Percentiles rank a stretch among this genome's conserved stretches.
phyloP scores from a whole-genome alignment of 2,113 vertebrate species.

The Sander lucioperca region DNA sequence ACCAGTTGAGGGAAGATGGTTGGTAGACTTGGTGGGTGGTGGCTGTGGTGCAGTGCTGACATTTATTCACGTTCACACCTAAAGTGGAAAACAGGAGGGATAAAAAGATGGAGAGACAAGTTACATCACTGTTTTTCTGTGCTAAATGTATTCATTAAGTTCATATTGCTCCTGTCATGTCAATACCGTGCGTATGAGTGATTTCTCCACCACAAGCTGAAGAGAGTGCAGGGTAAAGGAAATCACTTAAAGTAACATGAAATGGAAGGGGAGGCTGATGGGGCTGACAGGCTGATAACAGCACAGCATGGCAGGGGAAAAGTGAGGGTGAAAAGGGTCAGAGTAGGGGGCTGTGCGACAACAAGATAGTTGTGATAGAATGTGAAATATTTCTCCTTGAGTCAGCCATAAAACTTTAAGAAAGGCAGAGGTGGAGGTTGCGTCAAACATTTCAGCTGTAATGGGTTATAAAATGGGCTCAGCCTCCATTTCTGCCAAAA shows the following conservation, averaged over 20 bases:
- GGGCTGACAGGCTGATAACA: constrained; percentile 46
- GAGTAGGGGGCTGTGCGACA: constrained; percentile 4
- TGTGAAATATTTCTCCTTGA: constrained; percentile 55
- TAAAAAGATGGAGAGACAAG: constrained; percentile 29
- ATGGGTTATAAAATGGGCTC: constrained; percentile 64
- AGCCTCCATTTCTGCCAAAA: constrained; percentile 16
- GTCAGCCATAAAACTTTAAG: constrained; percentile 53
- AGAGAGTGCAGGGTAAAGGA: constrained; percentile 30
- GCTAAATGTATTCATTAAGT: constrained; percentile 17
- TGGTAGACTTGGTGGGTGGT: constrained; percentile 63
- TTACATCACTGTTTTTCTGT: constrained; percentile 5
- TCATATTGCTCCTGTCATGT: constrained; percentile 10
- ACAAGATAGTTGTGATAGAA: constrained; percentile 38
- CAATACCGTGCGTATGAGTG: not conserved
- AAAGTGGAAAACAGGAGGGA: constrained; percentile 45
- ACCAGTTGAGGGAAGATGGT: constrained; percentile 43
- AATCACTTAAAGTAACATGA: constrained; percentile 46
- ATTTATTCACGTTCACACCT: constrained; percentile 44
- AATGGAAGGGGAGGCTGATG: constrained; percentile 25
- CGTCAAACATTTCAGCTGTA: constrained; percentile 48
- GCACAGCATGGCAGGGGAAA: constrained; percentile 7
- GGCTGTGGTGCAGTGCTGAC: constrained; percentile 25
- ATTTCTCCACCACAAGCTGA: constrained; percentile 34
- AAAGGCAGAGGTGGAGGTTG: constrained; percentile 40
- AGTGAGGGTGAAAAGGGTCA: constrained; percentile 24